phyloP scores from a whole-genome alignment of 2,888 invertebrate genomes.

The Cephus pulcher region DNA sequence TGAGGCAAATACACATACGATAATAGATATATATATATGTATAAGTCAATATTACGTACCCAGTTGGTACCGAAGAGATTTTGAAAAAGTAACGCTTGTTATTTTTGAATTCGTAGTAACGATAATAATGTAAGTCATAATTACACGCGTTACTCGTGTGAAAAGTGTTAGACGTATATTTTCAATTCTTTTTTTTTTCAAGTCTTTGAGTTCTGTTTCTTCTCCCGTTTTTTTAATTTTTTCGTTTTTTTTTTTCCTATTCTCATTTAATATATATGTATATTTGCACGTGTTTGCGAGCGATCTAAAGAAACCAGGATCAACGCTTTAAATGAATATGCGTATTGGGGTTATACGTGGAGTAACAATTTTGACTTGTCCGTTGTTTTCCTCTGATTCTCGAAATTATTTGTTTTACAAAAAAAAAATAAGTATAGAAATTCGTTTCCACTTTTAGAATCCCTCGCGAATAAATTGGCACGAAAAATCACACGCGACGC shows the following conservation, averaged over 20 bases:
- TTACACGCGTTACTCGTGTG: background rate
- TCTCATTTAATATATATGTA: background rate
- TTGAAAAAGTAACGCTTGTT: background rate
- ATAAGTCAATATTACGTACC: background rate
- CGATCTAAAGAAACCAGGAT: background rate
- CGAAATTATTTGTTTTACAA: too few species aligned
- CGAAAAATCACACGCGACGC: constrained; percentile 26
- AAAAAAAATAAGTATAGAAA: background rate
- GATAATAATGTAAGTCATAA: background rate
- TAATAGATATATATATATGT: constrained; percentile 4
- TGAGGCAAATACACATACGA: background rate
- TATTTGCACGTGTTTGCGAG: background rate
- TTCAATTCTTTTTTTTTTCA: constrained; percentile 13
- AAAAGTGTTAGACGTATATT: background rate
- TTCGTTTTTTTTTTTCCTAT: background rate
- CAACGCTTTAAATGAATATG: background rate
- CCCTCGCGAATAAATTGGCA: constrained; percentile 25
- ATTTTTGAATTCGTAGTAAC: background rate
- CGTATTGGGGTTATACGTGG: background rate
- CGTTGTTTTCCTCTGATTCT: too few species aligned
- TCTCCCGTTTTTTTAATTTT: constrained; percentile 14
- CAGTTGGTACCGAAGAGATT: background rate
- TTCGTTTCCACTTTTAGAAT: background rate
- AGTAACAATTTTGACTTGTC: background rate
- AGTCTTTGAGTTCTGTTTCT: constrained; percentile 12